A percentile compares a stretch with the other conserved stretches of the same genome.
Evolutionary conservation across 2,113 vertebrate genomes (phyloP).

Genomic region (Malurus melanocephalus): DNA sequence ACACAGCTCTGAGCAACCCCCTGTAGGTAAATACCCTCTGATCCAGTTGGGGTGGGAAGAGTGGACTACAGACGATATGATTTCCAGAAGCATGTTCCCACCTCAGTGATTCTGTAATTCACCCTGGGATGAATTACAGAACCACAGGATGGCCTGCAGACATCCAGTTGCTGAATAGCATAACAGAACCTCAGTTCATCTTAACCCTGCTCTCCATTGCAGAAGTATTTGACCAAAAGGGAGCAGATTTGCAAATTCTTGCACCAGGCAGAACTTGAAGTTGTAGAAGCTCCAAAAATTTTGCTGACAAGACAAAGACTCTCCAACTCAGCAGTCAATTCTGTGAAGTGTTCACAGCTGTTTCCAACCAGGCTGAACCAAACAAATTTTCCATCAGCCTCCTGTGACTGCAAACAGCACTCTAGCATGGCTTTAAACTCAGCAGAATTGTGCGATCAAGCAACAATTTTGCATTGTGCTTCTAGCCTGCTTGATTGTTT

Average conservation of each 20-base stretch:
- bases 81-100: neutral
- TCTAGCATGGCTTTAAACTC: neutral
- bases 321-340: constrained; percentile 5
- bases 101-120: neutral
- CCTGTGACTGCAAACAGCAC: neutral
- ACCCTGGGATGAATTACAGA: neutral
- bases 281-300: neutral
- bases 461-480: neutral
- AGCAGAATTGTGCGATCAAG: neutral
- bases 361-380: constrained; percentile 21
- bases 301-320: constrained; percentile 1
- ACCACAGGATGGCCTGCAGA: neutral
- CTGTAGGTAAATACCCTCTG: neutral
- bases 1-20: neutral
- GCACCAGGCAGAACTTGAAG: neutral
- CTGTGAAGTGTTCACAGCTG: constrained; percentile 51
- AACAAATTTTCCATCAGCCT: neutral
- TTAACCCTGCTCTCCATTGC: neutral
- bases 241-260: neutral
- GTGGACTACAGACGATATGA: neutral
- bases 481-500: neutral
- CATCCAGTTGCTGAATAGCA: neutral
- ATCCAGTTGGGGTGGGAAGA: rapidly evolving
- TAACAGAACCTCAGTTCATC: neutral
- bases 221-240: neutral